Conservation (phyloP, 1,140 invertebrate species). For the Ephestia elutella region DNA sequence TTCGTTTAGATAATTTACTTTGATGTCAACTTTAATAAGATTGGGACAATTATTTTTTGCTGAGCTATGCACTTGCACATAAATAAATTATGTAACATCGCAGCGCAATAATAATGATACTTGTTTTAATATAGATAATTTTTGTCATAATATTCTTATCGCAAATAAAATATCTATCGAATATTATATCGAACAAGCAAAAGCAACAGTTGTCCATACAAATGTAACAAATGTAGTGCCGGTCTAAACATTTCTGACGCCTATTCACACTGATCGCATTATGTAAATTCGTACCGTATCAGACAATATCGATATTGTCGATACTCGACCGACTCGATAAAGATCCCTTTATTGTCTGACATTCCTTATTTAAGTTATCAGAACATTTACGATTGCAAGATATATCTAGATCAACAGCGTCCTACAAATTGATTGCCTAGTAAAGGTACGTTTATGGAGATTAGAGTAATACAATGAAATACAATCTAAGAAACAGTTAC, state of each 20-base stretch:
- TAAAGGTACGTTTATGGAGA: neutral
- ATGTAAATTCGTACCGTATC: slow-evolving; percentile 20
- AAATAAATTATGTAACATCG: too few species aligned
- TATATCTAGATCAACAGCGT: slow-evolving; percentile 10
- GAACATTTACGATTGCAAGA: neutral
- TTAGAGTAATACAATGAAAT: neutral
- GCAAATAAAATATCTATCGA: neutral
- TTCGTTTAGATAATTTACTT: too few species aligned
- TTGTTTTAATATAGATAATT: too few species aligned
- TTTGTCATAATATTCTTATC: too few species aligned
- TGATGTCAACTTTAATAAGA: too few species aligned
- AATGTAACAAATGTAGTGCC: neutral
- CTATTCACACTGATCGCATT: slow-evolving; percentile 1
- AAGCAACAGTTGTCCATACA: neutral
- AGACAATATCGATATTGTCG: slow-evolving; percentile 16
- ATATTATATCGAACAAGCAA: neutral
- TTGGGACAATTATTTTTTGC: too few species aligned
- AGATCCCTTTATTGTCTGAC: slow-evolving; percentile 1
- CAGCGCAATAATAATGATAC: too few species aligned
- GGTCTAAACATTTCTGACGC: neutral
- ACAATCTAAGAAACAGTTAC: neutral
- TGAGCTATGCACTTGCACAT: too few species aligned
- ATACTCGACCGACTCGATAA: neutral
- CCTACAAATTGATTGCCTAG: neutral
- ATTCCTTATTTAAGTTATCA: slow-evolving; percentile 4